phyloP scores from a whole-genome alignment of 1,140 invertebrate species.

The Adelges cooleyi region DNA sequence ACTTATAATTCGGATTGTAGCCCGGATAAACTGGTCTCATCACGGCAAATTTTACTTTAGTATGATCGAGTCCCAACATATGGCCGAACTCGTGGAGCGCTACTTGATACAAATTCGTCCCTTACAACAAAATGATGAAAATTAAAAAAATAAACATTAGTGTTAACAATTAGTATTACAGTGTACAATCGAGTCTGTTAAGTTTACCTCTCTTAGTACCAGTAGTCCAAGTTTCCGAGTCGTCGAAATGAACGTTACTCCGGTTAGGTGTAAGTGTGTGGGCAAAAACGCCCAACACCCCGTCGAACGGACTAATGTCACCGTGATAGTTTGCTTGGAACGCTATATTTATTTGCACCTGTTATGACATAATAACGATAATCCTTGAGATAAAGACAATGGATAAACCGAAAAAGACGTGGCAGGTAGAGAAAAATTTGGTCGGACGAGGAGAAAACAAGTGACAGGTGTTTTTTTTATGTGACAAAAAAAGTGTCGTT shows the following conservation, averaged over 20 bases:
- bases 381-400: too few species aligned
- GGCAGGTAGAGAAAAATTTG: too few species aligned
- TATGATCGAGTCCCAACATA: constrained; percentile 80
- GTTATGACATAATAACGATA: too few species aligned
- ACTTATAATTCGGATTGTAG: constrained; percentile 63
- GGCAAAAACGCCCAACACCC: constrained; percentile 48
- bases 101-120: constrained; percentile 86
- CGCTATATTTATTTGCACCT: too few species aligned
- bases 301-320: too few species aligned
- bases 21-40: constrained; percentile 93
- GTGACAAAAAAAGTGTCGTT: too few species aligned
- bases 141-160: background rate
- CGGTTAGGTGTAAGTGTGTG: constrained; percentile 60
- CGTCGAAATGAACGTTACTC: constrained; percentile 76
- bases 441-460: too few species aligned
- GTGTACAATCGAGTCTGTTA: background rate
- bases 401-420: too few species aligned
- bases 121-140: constrained; percentile 33
- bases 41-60: constrained; percentile 67
- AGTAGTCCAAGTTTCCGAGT: constrained; percentile 71
- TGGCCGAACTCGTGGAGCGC: constrained; percentile 93
- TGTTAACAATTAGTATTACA: background rate
- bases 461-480: too few species aligned
- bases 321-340: too few species aligned
- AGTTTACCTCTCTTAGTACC: constrained; percentile 50